Evolutionary conservation across 92 coral and sea anemone genomes (phyloP), one percentile per base, ranked within the genome.

Genomic region (Palythoa caribaeorum): DNA sequence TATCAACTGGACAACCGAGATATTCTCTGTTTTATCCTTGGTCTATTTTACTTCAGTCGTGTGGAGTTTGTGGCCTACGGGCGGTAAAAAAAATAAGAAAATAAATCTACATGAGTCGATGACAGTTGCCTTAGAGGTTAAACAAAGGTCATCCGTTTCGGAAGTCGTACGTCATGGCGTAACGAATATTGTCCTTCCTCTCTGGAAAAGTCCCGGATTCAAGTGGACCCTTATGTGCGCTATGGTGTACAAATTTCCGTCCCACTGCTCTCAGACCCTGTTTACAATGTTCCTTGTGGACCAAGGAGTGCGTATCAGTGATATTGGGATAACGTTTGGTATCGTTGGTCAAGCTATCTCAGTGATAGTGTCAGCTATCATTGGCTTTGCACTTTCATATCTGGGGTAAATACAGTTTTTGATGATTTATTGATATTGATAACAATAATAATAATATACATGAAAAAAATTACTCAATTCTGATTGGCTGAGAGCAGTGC

Each of bases 251-350:
- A 97, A 97, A 87, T 93, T 91, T 68, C 92, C 98, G 5, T 94
- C 98, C n/a, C 99, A 97, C 85, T 91, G 98, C 36, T 92, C 96
- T 3, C 89, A 94, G 73, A 52, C 95, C 84, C 75, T 97, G 88
- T 88, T 94, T 65, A 94, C 98, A 52, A 94, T 97, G 99, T 95
- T 89, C 66, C 84, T 97, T 60, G 95, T 97, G n/a, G 98, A 97
- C 52, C 83, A 85, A 15, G 98, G 98, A 20, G 88, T 94, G 40
- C 83, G 83, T 9, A 77, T 90, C 28, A 77, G 92, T 12, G 90
- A 89, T 21, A 93, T 93, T 47, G 99, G 98, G 15, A 77, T 96
- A 80, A 79, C 91, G 90, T 91, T 96, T 70, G 99, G 99, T 13
- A 85, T 96, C 20, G 84, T 87, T 62, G 98, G 99, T 9, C 99